Conservation (phyloP, 2,113 vertebrate species). For the Circaetus gallicus region DNA sequence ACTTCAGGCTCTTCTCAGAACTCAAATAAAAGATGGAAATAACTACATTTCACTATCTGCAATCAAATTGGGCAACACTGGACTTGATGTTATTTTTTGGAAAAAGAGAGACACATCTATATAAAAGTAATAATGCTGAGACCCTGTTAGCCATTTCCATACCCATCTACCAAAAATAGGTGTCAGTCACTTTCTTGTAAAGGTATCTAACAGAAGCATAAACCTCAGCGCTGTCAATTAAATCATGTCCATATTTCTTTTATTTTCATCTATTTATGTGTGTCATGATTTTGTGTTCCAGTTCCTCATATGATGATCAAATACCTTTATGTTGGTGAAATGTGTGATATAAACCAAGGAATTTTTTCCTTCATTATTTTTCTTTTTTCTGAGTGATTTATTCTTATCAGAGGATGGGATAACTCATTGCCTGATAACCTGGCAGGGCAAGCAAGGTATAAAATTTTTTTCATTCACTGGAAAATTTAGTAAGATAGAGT, state of each 20-base stretch:
- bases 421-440: neutral
- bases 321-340: neutral
- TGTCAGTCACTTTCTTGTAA: neutral
- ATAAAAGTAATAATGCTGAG: neutral
- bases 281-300: neutral
- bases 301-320: neutral
- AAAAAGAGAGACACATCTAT: neutral
- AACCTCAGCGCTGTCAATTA: neutral
- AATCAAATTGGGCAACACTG: neutral
- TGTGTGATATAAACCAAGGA: neutral
- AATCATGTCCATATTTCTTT: neutral
- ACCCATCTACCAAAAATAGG: neutral
- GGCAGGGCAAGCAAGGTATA: neutral
- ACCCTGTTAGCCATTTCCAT: neutral
- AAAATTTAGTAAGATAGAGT: neutral
- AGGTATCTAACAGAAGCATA: neutral
- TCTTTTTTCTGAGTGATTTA: neutral
- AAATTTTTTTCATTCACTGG: neutral
- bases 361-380: neutral
- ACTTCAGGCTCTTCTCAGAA: neutral
- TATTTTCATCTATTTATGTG: neutral
- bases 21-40: neutral
- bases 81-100: neutral
- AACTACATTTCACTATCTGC: neutral
- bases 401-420: neutral